Percentiles rank a stretch among this genome's conserved stretches.
phyloP scores from a whole-genome alignment of 2,888 invertebrate genomes.

The Drosophila anomalata region DNA sequence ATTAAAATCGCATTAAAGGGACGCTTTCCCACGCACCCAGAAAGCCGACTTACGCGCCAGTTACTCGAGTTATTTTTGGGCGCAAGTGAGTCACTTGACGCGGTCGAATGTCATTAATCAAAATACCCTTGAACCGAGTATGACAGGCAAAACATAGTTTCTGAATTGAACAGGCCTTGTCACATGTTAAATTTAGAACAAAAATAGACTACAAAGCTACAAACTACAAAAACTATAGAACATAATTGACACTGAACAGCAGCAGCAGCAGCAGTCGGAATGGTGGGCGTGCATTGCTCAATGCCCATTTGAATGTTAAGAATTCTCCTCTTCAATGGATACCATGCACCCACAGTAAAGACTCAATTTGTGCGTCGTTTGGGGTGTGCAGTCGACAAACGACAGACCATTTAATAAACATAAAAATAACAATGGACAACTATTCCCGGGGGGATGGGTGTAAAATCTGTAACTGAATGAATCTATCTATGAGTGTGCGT shows the following conservation, averaged over 20 bases:
- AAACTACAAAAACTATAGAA: conserved; percentile 24
- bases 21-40: conserved; percentile 61
- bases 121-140: conserved; percentile 68
- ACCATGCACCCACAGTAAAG: conserved; percentile 54
- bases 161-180: conserved; percentile 45
- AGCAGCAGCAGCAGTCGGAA: background rate
- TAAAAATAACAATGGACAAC: conserved; percentile 32
- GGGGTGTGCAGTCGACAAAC: conserved; percentile 44
- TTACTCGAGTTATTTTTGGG: conserved; percentile 3
- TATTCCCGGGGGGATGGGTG: background rate
- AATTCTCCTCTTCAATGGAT: conserved; percentile 40
- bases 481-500: conserved; percentile 28
- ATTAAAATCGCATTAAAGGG: conserved; percentile 73
- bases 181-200: conserved; percentile 61
- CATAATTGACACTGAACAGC: conserved; percentile 30
- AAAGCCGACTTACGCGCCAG: background rate
- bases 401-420: conserved; percentile 61
- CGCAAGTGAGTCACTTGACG: conserved; percentile 18
- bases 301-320: conserved; percentile 68
- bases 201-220: conserved; percentile 18
- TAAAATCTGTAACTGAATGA: conserved; percentile 14
- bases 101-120: conserved; percentile 64
- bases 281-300: conserved; percentile 59
- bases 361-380: conserved; percentile 59
- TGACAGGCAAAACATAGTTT: conserved; percentile 58